Evolutionary conservation across 2,888 invertebrate genomes (phyloP), one percentile per base, ranked within the genome.

Genomic region (Idaea biselata): DNA sequence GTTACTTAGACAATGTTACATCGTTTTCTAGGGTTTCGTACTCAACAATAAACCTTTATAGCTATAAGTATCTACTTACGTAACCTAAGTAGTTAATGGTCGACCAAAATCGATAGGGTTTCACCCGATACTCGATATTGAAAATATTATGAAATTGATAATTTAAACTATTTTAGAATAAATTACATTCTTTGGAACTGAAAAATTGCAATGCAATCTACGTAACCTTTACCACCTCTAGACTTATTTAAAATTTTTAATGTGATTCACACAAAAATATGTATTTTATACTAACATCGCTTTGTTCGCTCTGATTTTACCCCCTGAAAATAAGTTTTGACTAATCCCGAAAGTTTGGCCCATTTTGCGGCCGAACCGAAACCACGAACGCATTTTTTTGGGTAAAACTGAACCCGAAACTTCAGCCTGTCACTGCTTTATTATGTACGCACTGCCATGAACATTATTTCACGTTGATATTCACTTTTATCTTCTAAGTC

Each of bases 1-100:
- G 63, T 62, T 61, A 65, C 57, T 58, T 63, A 63, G 58, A 64
- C 63, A 62, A 32, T 55, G 59, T 61, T 62, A 55, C n/a, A n/a
- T n/a, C n/a, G n/a, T n/a, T 8, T 44, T 44, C 11, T 7, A 44
- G 11, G 14, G 33, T 33, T 11, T 33, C 6, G 33, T 25, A 25
- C 1, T 1, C 5, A 25, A 25, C 25, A 25, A 25, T 1, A 25
- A 25, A 25, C 25, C 25, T n/a, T n/a, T n/a, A n/a, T n/a, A n/a
- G n/a, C n/a, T n/a, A n/a, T n/a, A n/a, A n/a, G n/a, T n/a, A n/a
- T n/a, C n/a, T n/a, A n/a, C 25, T 3, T 25, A 25, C 5, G 25
- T 25, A 25, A 25, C 25, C 25, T 1, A 25, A 25, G 25, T 25
- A 25, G 5, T 25, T 25, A 25, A 25, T 25, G 25, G 25, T 25